These are phyloP conservation scores for Timema cristinae DNA, from an alignment of 2,888 invertebrate species.

Conservation along the genomic window DNA sequence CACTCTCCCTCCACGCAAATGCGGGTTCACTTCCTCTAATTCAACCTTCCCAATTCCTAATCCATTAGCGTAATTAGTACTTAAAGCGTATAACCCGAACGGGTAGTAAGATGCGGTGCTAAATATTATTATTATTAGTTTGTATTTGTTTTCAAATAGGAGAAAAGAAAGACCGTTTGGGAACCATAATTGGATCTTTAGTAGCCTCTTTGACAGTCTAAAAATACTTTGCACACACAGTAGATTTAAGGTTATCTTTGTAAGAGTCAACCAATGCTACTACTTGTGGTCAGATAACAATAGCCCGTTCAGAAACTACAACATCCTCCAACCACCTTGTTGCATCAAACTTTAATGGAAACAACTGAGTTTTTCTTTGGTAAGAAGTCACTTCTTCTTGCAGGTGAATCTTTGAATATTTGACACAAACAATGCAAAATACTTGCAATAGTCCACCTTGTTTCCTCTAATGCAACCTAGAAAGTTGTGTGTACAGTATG, in stretches of 20 bases:
- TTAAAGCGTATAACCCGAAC: too few relatives aligned
- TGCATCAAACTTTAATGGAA: not conserved
- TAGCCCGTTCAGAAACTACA: constrained; percentile 3
- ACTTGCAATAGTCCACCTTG: not conserved
- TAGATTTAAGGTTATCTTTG: not conserved
- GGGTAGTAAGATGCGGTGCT: too few relatives aligned
- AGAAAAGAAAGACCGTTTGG: constrained; percentile 5
- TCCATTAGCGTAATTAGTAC: too few relatives aligned
- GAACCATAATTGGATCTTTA: constrained; percentile 9
- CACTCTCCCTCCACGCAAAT: too few relatives aligned
- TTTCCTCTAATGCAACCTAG: constrained; percentile 1
- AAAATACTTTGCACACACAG: constrained; percentile 4
- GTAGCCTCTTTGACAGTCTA: not conserved
- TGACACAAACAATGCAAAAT: constrained; percentile 11
- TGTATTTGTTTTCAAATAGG: not conserved
- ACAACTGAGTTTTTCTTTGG: not conserved
- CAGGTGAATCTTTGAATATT: constrained; percentile 10
- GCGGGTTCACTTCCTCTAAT: too few relatives aligned
- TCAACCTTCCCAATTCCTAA: too few relatives aligned
- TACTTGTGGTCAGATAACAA: not conserved
- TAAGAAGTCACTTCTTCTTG: constrained; percentile 8
- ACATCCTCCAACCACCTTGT: constrained; percentile 8
- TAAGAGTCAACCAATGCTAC: not conserved
- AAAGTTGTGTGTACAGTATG: constrained; percentile 1
- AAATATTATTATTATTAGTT: not conserved